Conservation (phyloP, 2,113 vertebrate species). For the Lamprologus lemairii region DNA sequence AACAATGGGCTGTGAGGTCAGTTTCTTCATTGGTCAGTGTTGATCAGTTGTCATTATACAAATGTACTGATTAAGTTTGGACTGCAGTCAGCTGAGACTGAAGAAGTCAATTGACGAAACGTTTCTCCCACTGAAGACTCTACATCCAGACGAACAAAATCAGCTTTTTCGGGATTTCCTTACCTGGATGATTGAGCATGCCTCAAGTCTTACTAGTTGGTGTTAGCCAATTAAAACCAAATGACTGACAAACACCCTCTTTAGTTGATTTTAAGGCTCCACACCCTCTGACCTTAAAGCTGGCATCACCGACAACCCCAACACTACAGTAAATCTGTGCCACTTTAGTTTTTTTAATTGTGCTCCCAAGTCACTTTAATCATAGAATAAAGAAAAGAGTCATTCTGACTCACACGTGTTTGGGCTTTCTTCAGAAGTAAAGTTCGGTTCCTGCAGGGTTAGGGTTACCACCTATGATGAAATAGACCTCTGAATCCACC, state of each 20-base stretch:
- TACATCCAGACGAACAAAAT: background rate
- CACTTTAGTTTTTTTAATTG: background rate
- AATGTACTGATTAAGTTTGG: background rate
- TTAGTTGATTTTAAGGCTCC: background rate
- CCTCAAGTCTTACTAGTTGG: background rate
- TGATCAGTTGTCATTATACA: background rate
- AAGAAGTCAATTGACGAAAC: rapidly evolving
- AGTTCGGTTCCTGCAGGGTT: background rate
- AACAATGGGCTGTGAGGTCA: background rate
- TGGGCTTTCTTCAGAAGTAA: background rate
- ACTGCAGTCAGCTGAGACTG: background rate
- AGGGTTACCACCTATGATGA: background rate
- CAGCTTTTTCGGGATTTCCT: rapidly evolving
- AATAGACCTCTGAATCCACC: background rate
- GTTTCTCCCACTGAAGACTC: background rate
- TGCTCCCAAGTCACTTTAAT: background rate
- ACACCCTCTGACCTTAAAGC: background rate
- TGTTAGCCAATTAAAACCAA: background rate
- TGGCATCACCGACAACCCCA: background rate
- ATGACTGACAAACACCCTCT: background rate
- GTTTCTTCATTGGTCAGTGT: background rate
- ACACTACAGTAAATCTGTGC: background rate
- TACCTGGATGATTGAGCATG: background rate
- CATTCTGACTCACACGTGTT: background rate
- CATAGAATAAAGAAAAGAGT: background rate